Conservation (phyloP, 1,140 invertebrate species). For the Drosophila takahashii region DNA sequence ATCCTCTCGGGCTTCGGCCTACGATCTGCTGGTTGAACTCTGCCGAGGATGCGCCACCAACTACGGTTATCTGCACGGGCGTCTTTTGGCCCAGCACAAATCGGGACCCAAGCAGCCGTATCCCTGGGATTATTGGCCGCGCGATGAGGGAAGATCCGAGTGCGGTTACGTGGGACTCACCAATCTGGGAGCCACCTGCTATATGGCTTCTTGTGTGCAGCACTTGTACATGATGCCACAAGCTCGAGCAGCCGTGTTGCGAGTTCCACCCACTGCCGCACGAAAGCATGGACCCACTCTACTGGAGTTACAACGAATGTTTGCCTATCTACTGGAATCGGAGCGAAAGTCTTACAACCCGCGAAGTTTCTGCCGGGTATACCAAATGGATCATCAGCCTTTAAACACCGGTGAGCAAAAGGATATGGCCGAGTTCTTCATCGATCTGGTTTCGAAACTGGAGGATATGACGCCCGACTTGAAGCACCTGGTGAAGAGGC, state of each 20-base stretch:
- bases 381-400: conserved; percentile 98
- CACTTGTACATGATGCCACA: conserved; percentile 98
- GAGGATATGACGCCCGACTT: conserved; percentile 97
- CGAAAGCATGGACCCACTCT: conserved; percentile 93
- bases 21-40: conserved; percentile 95
- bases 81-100: conserved; percentile 93
- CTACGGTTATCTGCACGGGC: conserved; percentile 92
- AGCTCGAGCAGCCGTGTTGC: conserved; percentile 92
- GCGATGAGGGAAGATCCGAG: conserved; percentile 96
- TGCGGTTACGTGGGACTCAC: conserved; percentile 97
- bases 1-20: conserved; percentile 93
- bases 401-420: conserved; percentile 98
- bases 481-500: conserved; percentile 94
- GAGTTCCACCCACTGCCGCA: conserved; percentile 86
- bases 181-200: conserved; percentile 97
- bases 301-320: conserved; percentile 96
- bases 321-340: conserved; percentile 96
- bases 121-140: conserved; percentile 98
- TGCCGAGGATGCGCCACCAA: conserved; percentile 94
- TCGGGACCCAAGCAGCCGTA: conserved; percentile 93
- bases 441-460: conserved; percentile 96
- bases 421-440: conserved; percentile 99
- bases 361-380: conserved; percentile 97
- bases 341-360: conserved; percentile 98
- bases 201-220: conserved; percentile 98